phyloP scores from a whole-genome alignment of 2,113 vertebrate species.

The Camelus dromedarius region DNA sequence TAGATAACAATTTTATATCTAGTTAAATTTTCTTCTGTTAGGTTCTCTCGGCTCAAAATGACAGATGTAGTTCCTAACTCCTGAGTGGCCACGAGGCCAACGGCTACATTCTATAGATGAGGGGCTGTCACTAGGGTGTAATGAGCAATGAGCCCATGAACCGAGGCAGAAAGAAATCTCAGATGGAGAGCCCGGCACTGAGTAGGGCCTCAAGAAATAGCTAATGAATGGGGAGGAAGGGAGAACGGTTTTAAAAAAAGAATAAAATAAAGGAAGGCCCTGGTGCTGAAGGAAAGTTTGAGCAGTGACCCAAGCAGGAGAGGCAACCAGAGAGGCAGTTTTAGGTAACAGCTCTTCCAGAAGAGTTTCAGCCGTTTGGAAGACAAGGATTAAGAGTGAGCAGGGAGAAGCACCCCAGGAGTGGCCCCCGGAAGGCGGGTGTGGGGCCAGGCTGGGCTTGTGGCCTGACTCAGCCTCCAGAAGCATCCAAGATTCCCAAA shows the following conservation, averaged over 20 bases:
- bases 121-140: neutral
- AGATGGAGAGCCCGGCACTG: neutral
- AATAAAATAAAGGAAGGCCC: neutral
- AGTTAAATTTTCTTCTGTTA: neutral
- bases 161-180: neutral
- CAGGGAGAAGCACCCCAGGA: neutral
- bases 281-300: neutral
- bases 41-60: neutral
- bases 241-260: neutral
- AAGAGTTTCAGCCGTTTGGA: neutral
- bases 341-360: neutral
- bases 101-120: too few relatives aligned
- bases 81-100: neutral
- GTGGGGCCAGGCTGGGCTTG: rapidly evolving
- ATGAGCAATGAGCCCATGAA: neutral
- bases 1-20: neutral
- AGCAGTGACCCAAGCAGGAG: neutral
- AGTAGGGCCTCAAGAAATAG: neutral
- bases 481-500: neutral
- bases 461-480: neutral
- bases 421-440: neutral
- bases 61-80: neutral
- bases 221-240: neutral
- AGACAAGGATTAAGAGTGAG: neutral
- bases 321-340: neutral